Evolutionary conservation across 2,888 invertebrate genomes (phyloP), one percentile per base, ranked within the genome.

Genomic region (Philopedon plagiatum): DNA sequence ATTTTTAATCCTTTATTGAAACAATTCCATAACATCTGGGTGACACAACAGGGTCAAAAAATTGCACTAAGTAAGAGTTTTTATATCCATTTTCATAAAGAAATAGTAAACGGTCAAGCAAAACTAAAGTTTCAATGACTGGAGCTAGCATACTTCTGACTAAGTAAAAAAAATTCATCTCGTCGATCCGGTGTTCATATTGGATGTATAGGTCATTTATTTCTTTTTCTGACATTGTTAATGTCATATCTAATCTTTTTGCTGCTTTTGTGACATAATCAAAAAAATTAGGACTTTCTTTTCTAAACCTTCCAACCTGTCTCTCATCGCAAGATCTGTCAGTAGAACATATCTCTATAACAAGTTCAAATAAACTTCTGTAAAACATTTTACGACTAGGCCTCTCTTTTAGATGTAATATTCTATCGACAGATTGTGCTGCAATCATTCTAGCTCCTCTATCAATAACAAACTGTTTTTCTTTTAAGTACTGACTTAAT

Each of bases 381-480:
- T 93, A 94, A 78, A 92, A 91, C 46, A 96, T 86, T 5, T 92
- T 90, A 64, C 87, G 88, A 37, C 89, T 87, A 0, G 93, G 91
- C 62, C 90, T 71, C 80, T 91, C 87, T 69, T 87, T 87, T 23
- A 86, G 85, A 8, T 83, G 76, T 32, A 88, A 83, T 44, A 92
- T 90, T 74, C 95, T 87, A 74, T 94, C 92, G n/a, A 93, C 86
- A 0, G 94, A 92, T 83, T 97, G 96, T 0, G 94, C 91, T 0
- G 95, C 94, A 39, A 96, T 84, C 94, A 96, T 96, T 72, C 95
- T 89, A 0, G 94, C 94, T 83, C 94, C 94, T 54, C 93, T 87
- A 0, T 94, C 93, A 9, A 95, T 81, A 41, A 77, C 79, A 74
- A 87, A 85, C 41, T 86, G 83, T 65, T 84, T 84, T 76, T 87